These are phyloP conservation scores for Decapterus maruadsi DNA, from an alignment of 2,797 vertebrate species.

Conservation along the genomic window DNA sequence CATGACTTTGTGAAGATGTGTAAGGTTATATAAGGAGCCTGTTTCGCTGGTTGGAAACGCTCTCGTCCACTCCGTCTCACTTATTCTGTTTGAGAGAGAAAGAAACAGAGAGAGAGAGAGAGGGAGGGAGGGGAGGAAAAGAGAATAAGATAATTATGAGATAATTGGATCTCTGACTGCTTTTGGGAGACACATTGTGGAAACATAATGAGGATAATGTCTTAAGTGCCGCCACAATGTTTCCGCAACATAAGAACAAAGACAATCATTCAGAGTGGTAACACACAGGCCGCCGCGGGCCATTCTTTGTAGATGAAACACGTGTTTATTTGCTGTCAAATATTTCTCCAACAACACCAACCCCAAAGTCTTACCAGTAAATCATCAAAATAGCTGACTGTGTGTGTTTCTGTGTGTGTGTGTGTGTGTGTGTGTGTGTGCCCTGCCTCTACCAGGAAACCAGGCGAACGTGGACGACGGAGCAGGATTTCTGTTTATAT, in stretches of 20 bases:
- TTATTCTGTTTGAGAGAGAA: background rate
- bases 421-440: slow-evolving; percentile 33
- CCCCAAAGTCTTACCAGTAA: slow-evolving; percentile 64
- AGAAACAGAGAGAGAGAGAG: background rate
- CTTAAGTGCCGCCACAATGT: slow-evolving; percentile 53
- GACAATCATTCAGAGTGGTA: slow-evolving; percentile 44
- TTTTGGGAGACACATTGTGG: slow-evolving; percentile 41
- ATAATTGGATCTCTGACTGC: slow-evolving; percentile 40
- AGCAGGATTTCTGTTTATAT: slow-evolving; percentile 46
- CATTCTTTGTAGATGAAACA: slow-evolving; percentile 69
- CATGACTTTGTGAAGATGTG: background rate
- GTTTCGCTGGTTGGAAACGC: background rate
- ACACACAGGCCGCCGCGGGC: slow-evolving; percentile 53
- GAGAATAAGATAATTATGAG: slow-evolving; percentile 32
- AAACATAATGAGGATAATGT: slow-evolving; percentile 68
- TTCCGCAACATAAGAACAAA: slow-evolving; percentile 63
- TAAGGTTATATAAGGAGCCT: background rate
- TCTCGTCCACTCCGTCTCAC: background rate
- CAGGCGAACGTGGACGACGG: slow-evolving; percentile 51
- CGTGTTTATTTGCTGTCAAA: slow-evolving; percentile 70
- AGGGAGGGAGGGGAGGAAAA: too few relatives aligned
- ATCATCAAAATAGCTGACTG: slow-evolving; percentile 66
- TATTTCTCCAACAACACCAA: slow-evolving; percentile 52
- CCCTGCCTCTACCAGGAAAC: slow-evolving; percentile 50
- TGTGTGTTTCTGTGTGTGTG: slow-evolving; percentile 33